These are phyloP conservation scores for Phengaris alcon DNA, from an alignment of 2,888 invertebrate species.

Conservation along the genomic window DNA sequence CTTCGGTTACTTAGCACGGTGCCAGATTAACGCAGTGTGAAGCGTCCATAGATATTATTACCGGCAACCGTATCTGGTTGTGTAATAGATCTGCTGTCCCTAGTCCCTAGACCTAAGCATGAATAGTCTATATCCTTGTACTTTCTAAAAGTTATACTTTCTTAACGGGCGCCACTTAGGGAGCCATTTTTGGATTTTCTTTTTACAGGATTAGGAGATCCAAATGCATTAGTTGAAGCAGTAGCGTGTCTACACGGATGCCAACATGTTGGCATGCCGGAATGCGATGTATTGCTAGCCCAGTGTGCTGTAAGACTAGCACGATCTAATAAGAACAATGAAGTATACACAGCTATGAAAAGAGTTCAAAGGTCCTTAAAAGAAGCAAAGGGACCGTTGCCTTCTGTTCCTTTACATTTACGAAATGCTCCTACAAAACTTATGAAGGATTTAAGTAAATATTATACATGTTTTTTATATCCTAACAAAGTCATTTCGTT, in stretches of 20 bases:
- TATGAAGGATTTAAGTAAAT: slow-evolving; percentile 85
- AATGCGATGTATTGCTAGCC: slow-evolving; percentile 86
- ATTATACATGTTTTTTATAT: neutral
- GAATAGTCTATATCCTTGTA: no score
- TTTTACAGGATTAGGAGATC: slow-evolving; percentile 82
- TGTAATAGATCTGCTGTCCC: no score
- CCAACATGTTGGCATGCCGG: slow-evolving; percentile 89
- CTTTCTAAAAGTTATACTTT: no score
- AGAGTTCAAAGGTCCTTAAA: slow-evolving; percentile 80
- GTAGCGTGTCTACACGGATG: slow-evolving; percentile 88
- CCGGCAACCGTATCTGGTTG: no score
- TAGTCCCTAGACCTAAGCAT: no score
- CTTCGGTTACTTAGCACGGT: no score
- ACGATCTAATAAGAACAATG: slow-evolving; percentile 86
- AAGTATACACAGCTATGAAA: slow-evolving; percentile 79
- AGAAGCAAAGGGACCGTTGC: slow-evolving; percentile 83
- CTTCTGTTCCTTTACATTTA: slow-evolving; percentile 87
- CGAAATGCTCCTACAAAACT: slow-evolving; percentile 89
- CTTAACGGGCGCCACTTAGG: no score
- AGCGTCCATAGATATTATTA: no score
- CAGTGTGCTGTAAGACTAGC: slow-evolving; percentile 89
- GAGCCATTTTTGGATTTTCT: neutral
- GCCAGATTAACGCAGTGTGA: no score
- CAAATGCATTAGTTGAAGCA: slow-evolving; percentile 82
- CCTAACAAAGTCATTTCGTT: no score